Conservation (phyloP, 2,797 vertebrate species). For the Sebastes goodei region DNA sequence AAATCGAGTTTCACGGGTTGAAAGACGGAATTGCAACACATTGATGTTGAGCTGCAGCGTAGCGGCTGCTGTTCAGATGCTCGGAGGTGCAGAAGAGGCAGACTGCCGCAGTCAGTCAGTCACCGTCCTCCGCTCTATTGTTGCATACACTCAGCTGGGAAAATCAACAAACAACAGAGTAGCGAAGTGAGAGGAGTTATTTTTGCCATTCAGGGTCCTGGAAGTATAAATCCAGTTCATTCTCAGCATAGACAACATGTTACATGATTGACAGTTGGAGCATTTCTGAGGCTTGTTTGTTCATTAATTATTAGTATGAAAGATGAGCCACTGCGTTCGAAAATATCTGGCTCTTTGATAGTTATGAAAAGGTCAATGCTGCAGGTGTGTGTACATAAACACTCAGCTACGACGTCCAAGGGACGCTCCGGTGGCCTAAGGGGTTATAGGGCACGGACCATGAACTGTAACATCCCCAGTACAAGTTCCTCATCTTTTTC, state of each 20-base stretch:
- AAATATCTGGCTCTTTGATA: neutral
- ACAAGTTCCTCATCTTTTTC: neutral
- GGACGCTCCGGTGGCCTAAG: neutral
- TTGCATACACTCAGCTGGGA: neutral
- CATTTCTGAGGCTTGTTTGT: neutral
- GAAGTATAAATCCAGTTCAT: neutral
- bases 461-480: neutral
- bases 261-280: neutral
- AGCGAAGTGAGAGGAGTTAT: neutral
- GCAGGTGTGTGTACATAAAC: neutral
- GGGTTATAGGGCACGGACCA: neutral
- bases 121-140: neutral
- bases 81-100: neutral
- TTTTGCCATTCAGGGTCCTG: neutral
- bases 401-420: neutral
- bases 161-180: neutral
- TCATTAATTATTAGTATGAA: neutral
- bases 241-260: neutral
- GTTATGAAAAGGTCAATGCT: neutral
- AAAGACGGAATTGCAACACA: conserved; percentile 24
- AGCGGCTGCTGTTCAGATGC: conserved; percentile 10
- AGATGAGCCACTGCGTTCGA: neutral
- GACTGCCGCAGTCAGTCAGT: conserved; percentile 7
- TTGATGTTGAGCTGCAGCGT: conserved; percentile 22
- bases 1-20: conserved; percentile 46